A percentile compares a stretch with the other conserved stretches of the same genome.
Evolutionary conservation across 2,113 vertebrate species (phyloP).

Genomic region (Speoplatyrhinus poulsoni): DNA sequence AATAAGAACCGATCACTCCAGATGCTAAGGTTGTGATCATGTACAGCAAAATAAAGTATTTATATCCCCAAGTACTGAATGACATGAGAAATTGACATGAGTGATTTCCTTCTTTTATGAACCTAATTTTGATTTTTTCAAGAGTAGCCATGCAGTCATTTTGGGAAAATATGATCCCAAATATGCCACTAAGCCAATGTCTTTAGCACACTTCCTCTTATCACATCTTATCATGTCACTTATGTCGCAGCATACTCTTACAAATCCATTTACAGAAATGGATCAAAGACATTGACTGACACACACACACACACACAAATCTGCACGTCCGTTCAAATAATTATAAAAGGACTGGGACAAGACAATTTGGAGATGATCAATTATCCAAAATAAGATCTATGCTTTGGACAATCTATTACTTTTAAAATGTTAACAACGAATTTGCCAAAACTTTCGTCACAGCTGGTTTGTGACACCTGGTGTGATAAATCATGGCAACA

Average conservation of each 20-base stretch:
- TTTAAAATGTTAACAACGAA: too few species aligned
- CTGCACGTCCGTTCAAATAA: too few species aligned
- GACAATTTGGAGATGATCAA: too few species aligned
- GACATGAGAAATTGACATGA: conserved; percentile 9
- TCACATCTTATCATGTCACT: neutral
- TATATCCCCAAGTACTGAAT: neutral
- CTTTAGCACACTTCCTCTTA: neutral
- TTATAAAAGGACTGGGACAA: too few species aligned
- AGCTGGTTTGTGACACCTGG: conserved; percentile 21
- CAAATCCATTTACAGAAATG: neutral
- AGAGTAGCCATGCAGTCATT: neutral
- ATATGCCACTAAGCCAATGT: neutral
- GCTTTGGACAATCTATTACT: too few species aligned
- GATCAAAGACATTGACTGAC: too few species aligned
- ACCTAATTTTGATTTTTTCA: neutral
- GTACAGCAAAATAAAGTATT: neutral
- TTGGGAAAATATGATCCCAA: neutral
- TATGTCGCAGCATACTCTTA: neutral
- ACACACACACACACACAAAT: too few species aligned
- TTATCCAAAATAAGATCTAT: too few species aligned
- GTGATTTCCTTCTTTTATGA: neutral
- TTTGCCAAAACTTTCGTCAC: too few species aligned
- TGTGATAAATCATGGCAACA: conserved; percentile 63
- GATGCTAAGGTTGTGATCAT: conserved; percentile 38
- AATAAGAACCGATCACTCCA: conserved; percentile 33